Evolutionary conservation across 2,113 vertebrate species (phyloP).

Genomic region (Mus spicilegus): DNA sequence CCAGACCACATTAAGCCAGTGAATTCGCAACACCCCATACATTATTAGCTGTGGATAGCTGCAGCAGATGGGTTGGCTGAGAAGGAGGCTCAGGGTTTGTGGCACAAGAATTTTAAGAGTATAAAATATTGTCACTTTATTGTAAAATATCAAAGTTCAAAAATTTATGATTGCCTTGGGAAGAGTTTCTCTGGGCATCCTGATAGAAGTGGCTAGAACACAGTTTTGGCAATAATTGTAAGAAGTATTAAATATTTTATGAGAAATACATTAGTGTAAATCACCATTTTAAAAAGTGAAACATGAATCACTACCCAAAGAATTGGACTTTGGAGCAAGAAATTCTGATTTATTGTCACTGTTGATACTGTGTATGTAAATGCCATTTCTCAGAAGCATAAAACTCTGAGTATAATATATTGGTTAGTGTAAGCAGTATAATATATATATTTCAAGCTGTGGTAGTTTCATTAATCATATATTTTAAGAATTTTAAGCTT

Average conservation of each 20-base stretch:
- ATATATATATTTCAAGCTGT: conserved; percentile 77
- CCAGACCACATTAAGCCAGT: not conserved
- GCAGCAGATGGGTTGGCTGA: not conserved
- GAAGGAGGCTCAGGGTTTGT: conserved; percentile 18
- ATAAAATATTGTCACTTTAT: conserved; percentile 70
- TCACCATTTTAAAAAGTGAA: conserved; percentile 80
- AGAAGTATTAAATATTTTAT: conserved; percentile 81
- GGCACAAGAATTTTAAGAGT: conserved; percentile 42
- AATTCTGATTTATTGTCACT: conserved; percentile 76
- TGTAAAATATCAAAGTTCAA: conserved; percentile 69
- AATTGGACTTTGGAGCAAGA: conserved; percentile 78
- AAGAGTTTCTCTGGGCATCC: conserved; percentile 62
- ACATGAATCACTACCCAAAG: conserved; percentile 79
- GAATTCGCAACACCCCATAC: not conserved
- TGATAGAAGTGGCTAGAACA: conserved; percentile 72
- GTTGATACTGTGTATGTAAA: conserved; percentile 81
- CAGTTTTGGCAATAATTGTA: conserved; percentile 80
- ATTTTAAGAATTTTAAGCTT: conserved; percentile 82
- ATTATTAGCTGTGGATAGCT: not conserved
- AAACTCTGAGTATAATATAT: conserved; percentile 78
- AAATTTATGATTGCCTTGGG: conserved; percentile 73
- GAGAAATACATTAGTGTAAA: conserved; percentile 82
- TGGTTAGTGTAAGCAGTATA: conserved; percentile 76
- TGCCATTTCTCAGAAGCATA: conserved; percentile 82
- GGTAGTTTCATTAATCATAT: conserved; percentile 82